A percentile compares a stretch with the other conserved stretches of the same genome.
Conservation (phyloP, 2,797 vertebrate genomes). For the Paguma larvata region DNA sequence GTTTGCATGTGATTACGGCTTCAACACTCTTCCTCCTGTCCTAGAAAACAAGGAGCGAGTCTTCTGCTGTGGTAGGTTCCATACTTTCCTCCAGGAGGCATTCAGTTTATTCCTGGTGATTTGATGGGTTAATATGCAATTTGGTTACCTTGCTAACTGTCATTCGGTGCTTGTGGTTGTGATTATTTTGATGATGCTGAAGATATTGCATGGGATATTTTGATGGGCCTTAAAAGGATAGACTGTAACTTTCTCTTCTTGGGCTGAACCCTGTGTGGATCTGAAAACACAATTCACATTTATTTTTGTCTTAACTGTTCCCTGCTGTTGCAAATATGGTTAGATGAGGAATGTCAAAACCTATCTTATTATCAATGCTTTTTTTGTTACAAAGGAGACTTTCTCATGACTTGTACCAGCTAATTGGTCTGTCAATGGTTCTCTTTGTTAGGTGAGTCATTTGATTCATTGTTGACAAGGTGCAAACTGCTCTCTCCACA, state of each 20-base stretch:
- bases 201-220: not conserved
- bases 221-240: not conserved
- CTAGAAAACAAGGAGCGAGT: not conserved
- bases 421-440: conserved; percentile 55
- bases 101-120: not conserved
- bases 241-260: conserved; percentile 2
- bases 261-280: not conserved
- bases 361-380: not conserved
- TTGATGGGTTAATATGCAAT: not conserved
- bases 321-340: not conserved
- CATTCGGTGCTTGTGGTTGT: not conserved
- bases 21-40: not conserved
- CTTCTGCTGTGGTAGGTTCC: not conserved
- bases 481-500: not conserved
- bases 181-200: conserved; percentile 29
- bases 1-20: not conserved
- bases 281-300: not conserved
- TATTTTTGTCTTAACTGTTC: conserved; percentile 7
- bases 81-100: not conserved
- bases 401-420: conserved; percentile 36
- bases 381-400: conserved; percentile 58
- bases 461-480: conserved; percentile 15
- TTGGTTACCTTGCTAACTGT: conserved; percentile 18
- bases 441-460: conserved; percentile 67
- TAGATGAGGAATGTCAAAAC: conserved; percentile 14